These are phyloP conservation scores for Elachura formosa DNA, from an alignment of 2,113 vertebrate species.

Conservation along the genomic window DNA sequence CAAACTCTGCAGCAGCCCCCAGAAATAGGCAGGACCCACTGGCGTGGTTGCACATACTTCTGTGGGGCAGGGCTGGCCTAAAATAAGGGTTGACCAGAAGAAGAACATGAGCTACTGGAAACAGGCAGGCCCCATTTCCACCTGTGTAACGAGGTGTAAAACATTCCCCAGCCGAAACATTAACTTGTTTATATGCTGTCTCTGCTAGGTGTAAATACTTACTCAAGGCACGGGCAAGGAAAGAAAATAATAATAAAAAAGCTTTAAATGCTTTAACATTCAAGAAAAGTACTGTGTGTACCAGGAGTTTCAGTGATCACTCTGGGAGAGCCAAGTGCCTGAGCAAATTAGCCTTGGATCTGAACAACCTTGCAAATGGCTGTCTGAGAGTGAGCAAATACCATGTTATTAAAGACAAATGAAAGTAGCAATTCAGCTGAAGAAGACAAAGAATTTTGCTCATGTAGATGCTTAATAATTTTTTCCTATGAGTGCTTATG, in stretches of 20 bases:
- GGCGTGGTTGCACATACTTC: background rate
- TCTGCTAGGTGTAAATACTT: constrained; percentile 19
- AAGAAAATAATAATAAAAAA: background rate
- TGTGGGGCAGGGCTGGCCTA: constrained; percentile 5
- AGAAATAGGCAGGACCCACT: background rate
- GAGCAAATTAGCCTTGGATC: constrained; percentile 58
- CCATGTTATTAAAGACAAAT: constrained; percentile 59
- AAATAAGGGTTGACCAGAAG: background rate
- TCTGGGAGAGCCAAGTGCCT: constrained; percentile 40
- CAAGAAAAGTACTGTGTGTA: constrained; percentile 49
- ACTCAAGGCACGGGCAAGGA: background rate
- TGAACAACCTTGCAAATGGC: constrained; percentile 21
- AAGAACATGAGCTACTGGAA: constrained; percentile 26
- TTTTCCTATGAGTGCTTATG: background rate
- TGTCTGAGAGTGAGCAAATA: constrained; percentile 53
- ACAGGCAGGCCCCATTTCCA: background rate
- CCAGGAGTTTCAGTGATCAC: constrained; percentile 37
- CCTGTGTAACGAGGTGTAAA: constrained; percentile 1
- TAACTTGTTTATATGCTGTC: background rate
- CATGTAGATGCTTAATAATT: constrained; percentile 13
- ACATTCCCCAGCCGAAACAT: background rate
- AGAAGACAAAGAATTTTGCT: constrained; percentile 49
- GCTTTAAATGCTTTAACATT: constrained; percentile 46
- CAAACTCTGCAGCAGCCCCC: background rate
- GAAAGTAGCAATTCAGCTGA: constrained; percentile 47